Evolutionary conservation across 2,797 vertebrate species (phyloP), one percentile per base, ranked within the genome.

Genomic region (Microtus obscurus): DNA sequence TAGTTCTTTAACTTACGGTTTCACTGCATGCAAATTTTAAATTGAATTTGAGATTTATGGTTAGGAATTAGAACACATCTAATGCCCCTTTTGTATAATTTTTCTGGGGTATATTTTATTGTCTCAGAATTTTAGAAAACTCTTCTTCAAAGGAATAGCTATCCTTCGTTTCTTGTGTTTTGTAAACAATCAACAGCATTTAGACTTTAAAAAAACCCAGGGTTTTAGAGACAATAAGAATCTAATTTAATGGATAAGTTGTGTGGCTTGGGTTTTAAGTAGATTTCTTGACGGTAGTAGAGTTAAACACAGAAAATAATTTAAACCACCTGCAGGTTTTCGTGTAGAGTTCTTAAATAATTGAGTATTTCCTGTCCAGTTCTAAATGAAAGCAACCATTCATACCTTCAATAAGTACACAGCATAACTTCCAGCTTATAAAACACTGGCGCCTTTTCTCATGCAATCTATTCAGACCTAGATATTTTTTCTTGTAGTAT

Each of bases 1-100:
- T 98, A 97, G 87, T 94, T 51, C 25, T 91, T 96, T 95, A 97
- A 82, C 95, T 96, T 96, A 81, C 77, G 85, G 86, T 90, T 95
- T 96, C 93, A 90, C 91, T 85, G 94, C 96, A 80, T 37, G 73
- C 59, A 65, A 85, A 61, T 97, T 89, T 83, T 80, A 96, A 96
- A 81, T 93, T 79, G 27, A 94, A 56, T 91, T 90, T 96, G 92
- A 95, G 91, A 97, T 96, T 94, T 96, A 48, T 77, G 11, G 82
- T 90, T 94, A 82, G 43, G 71, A 87, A 80, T 94, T 90, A 21
- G 61, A 94, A 93, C 92, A 45, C 37, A 74, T 48, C 37, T 90
- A 59, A 86, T 93, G 43, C 17, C 80, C 90, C 83, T 91, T 90
- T 61, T 34, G 31, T 61, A 9, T 48, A 34, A 31, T 76, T 86